Evolutionary conservation across 2,797 vertebrate genomes (phyloP), one percentile per base, ranked within the genome.

Genomic region (Karalla daura): DNA sequence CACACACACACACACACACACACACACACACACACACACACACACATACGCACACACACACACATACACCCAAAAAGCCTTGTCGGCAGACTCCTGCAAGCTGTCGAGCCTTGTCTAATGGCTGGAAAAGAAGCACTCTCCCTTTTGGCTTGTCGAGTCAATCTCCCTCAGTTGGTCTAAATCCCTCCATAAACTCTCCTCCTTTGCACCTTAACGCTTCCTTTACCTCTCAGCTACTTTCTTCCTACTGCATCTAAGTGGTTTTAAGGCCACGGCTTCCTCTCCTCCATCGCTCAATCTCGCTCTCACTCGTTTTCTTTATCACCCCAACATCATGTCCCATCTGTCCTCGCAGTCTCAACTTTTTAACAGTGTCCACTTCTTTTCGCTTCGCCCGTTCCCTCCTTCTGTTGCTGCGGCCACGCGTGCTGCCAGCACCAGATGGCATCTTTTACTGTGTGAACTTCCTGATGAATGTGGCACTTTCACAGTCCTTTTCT

Each of bases 391-490:
- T 66, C 13, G 27, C 51, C 53, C 35, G 35, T 77, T 78, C 74
- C 54, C 59, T 68, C 62, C 68, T 58, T 50, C 70, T 81, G 58
- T 61, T 70, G 17, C 52, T 10, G 11, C 25, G 30, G 9, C 55
- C 60, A 47, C 40, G 52, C 28, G 20, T 64, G 54, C 40, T 63
- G 46, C 46, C 53, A 33, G 63, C 63, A 78, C 73, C 85, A 92
- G 86, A 89, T 89, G 86, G 80, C 24, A 2, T 32, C 62, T 82
- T 80, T 82, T 71, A 63, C 43, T 30, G 63, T 63, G 70, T 84
- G 78, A 86, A 81, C 78, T 47, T 81, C 56, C 76, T 86, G 86
- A 90, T 88, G 78, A 91, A 86, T 86, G 77, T 71, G 61, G 81
- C 76, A 68, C 58, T 86, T 86, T 84, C 76, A 53, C 76, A 63